These are phyloP conservation scores for Baryphthengus martii DNA, from an alignment of 2,113 vertebrate species.

Conservation along the genomic window DNA sequence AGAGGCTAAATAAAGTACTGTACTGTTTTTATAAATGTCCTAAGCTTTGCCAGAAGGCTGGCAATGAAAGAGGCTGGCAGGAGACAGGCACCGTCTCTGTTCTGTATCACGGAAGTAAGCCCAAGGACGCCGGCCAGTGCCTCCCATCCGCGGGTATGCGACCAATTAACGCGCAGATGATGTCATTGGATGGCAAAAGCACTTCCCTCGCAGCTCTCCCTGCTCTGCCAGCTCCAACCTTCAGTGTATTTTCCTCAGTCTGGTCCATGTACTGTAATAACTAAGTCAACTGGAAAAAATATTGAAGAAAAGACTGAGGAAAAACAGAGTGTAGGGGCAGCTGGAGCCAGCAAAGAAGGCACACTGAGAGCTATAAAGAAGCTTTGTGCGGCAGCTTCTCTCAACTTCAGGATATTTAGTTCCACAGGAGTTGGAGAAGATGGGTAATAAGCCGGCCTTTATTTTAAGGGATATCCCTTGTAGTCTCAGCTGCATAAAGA, in stretches of 20 bases:
- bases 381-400: conserved; percentile 67
- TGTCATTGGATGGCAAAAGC: conserved; percentile 51
- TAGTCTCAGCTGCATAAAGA: conserved; percentile 67
- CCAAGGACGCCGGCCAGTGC: conserved; percentile 29
- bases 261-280: conserved; percentile 61
- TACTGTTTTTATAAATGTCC: conserved; percentile 60
- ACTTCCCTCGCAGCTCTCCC: conserved; percentile 27
- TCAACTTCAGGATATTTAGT: conserved; percentile 60
- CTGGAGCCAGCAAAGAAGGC: conserved; percentile 70
- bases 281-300: conserved; percentile 73
- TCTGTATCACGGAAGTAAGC: conserved; percentile 50
- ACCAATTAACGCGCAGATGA: conserved; percentile 28
- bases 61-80: conserved; percentile 55
- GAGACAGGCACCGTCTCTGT: conserved; percentile 52
- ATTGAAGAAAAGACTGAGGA: conserved; percentile 67
- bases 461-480: conserved; percentile 64
- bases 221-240: conserved; percentile 45
- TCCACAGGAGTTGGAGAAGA: conserved; percentile 56
- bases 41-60: conserved; percentile 48
- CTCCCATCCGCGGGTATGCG: conserved; percentile 13
- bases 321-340: conserved; percentile 62
- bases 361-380: conserved; percentile 65
- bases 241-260: conserved; percentile 51
- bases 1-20: conserved; percentile 52
- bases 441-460: conserved; percentile 68